These are phyloP conservation scores for Belgica antarctica DNA, from an alignment of 2,888 invertebrate genomes.

Conservation along the genomic window DNA sequence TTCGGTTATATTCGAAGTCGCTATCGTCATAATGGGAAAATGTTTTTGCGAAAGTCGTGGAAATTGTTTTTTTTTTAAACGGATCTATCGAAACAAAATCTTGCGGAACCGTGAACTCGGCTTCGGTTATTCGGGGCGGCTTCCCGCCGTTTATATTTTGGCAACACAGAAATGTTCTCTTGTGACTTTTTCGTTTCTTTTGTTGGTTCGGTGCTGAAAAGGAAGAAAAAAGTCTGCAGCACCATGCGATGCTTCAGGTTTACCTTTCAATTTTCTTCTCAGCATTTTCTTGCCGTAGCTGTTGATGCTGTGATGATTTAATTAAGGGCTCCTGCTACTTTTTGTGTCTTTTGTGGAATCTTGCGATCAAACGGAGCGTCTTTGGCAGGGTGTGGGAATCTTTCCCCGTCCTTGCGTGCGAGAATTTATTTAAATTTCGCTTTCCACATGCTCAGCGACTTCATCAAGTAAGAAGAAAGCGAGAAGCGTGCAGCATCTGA, in stretches of 20 bases:
- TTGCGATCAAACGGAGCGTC: background rate
- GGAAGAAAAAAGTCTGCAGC: constrained; percentile 8
- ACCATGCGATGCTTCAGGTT: constrained; percentile 31
- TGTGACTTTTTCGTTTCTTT: background rate
- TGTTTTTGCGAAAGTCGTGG: no score
- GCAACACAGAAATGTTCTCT: constrained; percentile 2
- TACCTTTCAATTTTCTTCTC: constrained; percentile 42
- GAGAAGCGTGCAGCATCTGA: constrained; percentile 22
- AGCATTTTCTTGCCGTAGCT: background rate
- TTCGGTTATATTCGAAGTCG: background rate
- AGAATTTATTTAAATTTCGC: background rate
- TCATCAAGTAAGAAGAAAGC: background rate
- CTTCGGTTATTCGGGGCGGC: background rate
- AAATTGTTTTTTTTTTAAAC: no score
- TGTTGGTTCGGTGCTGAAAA: background rate
- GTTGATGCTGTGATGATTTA: constrained; percentile 42
- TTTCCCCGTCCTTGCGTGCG: constrained; percentile 16
- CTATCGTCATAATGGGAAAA: no score
- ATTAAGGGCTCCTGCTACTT: constrained; percentile 39
- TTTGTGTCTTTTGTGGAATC: background rate
- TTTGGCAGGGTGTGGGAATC: constrained; percentile 30
- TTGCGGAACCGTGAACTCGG: background rate
- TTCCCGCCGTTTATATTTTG: constrained; percentile 38
- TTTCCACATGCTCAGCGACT: constrained; percentile 2
- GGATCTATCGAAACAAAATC: no score